Conservation (phyloP, 2,113 vertebrate species). For the Isurus oxyrinchus region DNA sequence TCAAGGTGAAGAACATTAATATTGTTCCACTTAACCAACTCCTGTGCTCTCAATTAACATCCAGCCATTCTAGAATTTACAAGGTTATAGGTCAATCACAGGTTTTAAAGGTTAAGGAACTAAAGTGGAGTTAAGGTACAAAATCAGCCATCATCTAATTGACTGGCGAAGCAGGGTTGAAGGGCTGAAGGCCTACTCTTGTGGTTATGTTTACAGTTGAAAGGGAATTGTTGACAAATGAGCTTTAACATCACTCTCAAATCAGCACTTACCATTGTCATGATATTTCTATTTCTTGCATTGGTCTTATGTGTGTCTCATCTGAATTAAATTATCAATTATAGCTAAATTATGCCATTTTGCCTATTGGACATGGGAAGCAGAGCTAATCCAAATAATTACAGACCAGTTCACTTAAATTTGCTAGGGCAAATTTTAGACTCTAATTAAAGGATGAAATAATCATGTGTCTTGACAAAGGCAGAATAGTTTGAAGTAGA, state of each 20-base stretch:
- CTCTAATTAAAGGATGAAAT: not conserved
- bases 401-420: not conserved
- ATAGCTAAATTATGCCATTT: not conserved
- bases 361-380: not conserved
- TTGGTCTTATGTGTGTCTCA: not conserved
- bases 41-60: too few relatives aligned
- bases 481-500: too few relatives aligned
- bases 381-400: not conserved
- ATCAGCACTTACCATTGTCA: not conserved
- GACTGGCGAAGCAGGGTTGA: not conserved
- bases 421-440: not conserved
- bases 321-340: not conserved
- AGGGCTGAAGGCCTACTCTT: not conserved
- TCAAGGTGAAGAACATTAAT: not conserved
- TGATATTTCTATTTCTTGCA: not conserved
- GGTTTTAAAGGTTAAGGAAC: not conserved
- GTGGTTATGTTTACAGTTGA: not conserved
- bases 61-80: not conserved
- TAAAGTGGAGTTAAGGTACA: not conserved
- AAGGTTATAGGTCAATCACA: not conserved
- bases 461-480: not conserved
- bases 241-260: not conserved
- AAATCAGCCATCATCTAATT: not conserved
- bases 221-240: not conserved
- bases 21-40: not conserved